These are phyloP conservation scores for Pseudocheirus occidentalis DNA, from an alignment of 2,797 vertebrate genomes.

Conservation along the genomic window DNA sequence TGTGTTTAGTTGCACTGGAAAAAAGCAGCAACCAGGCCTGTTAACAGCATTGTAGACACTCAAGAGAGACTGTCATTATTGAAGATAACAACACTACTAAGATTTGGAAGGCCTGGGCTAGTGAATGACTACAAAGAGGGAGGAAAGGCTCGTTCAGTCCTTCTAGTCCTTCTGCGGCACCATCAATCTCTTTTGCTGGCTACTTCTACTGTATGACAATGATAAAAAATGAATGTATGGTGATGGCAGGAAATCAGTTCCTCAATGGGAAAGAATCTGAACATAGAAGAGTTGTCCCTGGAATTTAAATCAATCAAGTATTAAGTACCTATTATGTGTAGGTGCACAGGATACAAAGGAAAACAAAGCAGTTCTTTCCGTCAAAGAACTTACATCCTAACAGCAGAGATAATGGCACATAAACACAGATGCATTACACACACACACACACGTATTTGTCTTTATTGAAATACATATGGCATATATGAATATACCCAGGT, in stretches of 20 bases:
- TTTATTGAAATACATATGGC: neutral
- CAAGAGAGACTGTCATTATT: neutral
- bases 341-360: neutral
- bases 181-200: neutral
- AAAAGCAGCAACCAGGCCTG: neutral
- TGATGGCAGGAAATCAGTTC: neutral
- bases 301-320: neutral
- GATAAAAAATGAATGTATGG: slow-evolving; percentile 21
- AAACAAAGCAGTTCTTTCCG: neutral
- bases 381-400: neutral
- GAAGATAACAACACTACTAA: neutral
- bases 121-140: neutral
- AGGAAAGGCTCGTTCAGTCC: neutral
- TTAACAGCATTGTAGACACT: neutral
- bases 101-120: neutral
- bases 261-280: neutral
- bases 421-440: neutral
- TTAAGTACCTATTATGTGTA: neutral
- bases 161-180: too few species aligned
- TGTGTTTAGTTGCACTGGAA: slow-evolving; percentile 41
- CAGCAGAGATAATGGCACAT: neutral
- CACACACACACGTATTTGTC: neutral
- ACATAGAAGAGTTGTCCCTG: neutral
- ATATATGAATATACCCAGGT: neutral
- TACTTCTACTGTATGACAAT: neutral